Evolutionary conservation across 2,113 vertebrate genomes (phyloP).

Genomic region (Silurus meridionalis): DNA sequence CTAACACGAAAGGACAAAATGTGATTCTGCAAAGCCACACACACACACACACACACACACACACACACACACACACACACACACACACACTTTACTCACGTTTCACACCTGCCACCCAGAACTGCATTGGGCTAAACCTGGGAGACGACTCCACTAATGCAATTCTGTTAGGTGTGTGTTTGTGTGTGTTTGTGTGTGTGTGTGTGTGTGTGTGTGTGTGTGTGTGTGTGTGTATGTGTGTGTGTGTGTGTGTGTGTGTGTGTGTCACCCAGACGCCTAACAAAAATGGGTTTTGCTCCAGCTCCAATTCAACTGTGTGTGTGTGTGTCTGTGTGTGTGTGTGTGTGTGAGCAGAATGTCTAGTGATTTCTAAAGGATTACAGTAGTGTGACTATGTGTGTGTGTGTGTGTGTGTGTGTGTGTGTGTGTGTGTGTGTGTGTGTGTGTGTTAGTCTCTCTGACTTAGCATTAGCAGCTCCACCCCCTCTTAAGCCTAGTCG

Average conservation of each 20-base stretch:
- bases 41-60: constrained; percentile 23
- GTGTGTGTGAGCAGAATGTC: constrained; percentile 15
- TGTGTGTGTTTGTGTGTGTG: constrained; percentile 5
- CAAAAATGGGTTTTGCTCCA: constrained; percentile 19
- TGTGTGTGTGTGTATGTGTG: constrained; percentile 24
- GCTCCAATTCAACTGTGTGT: constrained; percentile 30
- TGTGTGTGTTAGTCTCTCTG: background rate
- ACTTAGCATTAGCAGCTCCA: constrained; percentile 36
- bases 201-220: constrained; percentile 21
- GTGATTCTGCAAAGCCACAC: background rate
- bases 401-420: constrained; percentile 3
- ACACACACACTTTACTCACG: constrained; percentile 41
- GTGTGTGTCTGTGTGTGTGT: background rate
- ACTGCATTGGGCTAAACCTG: constrained; percentile 33
- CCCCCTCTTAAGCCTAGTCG: constrained; percentile 42
- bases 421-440: too few species aligned
- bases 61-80: constrained; percentile 22
- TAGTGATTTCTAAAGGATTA: constrained; percentile 21
- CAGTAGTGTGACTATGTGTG: background rate
- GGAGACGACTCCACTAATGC: constrained; percentile 30
- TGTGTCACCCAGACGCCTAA: constrained; percentile 13
- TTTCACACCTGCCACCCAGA: constrained; percentile 50
- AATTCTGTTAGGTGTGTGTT: background rate
- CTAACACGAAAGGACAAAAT: background rate
- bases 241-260: constrained; percentile 22